Conservation (phyloP, 2,797 vertebrate species). For the Eupleurogrammus muticus region DNA sequence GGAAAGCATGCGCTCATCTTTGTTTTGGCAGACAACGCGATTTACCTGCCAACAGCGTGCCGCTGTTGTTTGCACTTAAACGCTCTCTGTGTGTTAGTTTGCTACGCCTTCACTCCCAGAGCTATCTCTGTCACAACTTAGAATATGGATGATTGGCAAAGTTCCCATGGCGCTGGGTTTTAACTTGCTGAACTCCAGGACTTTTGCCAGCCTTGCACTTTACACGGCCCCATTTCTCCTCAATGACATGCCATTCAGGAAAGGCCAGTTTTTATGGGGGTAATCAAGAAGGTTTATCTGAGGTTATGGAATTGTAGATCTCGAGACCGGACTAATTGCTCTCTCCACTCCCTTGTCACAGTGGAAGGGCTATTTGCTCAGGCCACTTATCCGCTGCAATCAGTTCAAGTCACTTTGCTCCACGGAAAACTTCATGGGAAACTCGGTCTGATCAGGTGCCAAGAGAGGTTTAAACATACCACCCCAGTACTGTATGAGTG, state of each 20-base stretch:
- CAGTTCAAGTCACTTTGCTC: conserved; percentile 68
- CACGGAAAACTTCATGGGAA: conserved; percentile 74
- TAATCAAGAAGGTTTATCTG: conserved; percentile 77
- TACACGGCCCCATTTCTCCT: conserved; percentile 54
- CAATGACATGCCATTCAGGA: conserved; percentile 68
- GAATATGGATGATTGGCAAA: conserved; percentile 54
- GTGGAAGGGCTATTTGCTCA: conserved; percentile 67
- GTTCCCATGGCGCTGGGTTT: conserved; percentile 56
- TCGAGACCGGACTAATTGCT: conserved; percentile 64
- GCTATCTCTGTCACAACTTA: conserved; percentile 49
- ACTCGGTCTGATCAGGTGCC: conserved; percentile 66
- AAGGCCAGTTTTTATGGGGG: conserved; percentile 67
- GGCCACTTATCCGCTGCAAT: conserved; percentile 72
- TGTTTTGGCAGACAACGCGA: conserved; percentile 20
- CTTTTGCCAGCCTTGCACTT: conserved; percentile 68
- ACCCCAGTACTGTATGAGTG: conserved; percentile 33
- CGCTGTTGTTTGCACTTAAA: conserved; percentile 38
- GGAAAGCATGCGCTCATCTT: conserved; percentile 35
- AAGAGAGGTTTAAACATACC: conserved; percentile 60
- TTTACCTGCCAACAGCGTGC: conserved; percentile 37
- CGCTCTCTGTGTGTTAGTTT: conserved; percentile 23
- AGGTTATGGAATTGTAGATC: conserved; percentile 72
- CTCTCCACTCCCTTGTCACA: conserved; percentile 66
- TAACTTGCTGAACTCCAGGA: conserved; percentile 68
- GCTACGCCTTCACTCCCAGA: conserved; percentile 38